Conservation (phyloP, 2,888 invertebrate species). For the Tanypteryx hageni region DNA sequence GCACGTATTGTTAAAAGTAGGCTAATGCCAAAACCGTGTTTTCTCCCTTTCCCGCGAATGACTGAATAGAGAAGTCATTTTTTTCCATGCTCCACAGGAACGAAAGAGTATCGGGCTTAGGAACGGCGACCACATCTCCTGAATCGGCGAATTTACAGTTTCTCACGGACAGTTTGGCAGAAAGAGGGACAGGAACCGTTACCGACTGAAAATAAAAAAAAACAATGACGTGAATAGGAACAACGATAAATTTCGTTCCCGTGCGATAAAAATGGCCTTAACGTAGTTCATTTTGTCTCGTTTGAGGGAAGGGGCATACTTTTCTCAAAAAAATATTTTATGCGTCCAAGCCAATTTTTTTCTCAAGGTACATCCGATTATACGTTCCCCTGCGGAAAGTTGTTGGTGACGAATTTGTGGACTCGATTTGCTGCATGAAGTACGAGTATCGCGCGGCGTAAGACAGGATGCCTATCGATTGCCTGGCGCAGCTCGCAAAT, state of each 20-base stretch:
- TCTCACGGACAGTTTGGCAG: not conserved
- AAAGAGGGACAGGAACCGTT: too few relatives aligned
- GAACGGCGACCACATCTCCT: not conserved
- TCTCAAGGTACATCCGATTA: too few relatives aligned
- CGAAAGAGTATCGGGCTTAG: not conserved
- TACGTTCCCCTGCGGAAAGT: too few relatives aligned
- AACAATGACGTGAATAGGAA: too few relatives aligned
- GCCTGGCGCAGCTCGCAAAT: not conserved
- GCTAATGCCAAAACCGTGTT: slow-evolving; percentile 26
- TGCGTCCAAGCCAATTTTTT: too few relatives aligned
- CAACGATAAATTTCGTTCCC: too few relatives aligned
- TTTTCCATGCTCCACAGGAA: not conserved
- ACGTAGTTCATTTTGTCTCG: too few relatives aligned
- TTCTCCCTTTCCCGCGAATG: not conserved
- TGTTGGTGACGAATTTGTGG: not conserved
- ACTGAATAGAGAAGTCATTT: slow-evolving; percentile 2
- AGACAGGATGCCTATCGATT: not conserved
- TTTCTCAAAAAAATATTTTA: too few relatives aligned
- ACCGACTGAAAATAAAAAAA: too few relatives aligned
- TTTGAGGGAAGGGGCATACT: too few relatives aligned
- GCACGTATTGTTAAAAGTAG: slow-evolving; percentile 28
- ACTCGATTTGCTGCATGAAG: not conserved
- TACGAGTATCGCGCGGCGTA: not conserved
- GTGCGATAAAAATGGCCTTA: too few relatives aligned
- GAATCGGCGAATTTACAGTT: not conserved